Evolutionary conservation across 2,113 vertebrate genomes (phyloP), one percentile per base, ranked within the genome.

Genomic region (Cyanoderma ruficeps): DNA sequence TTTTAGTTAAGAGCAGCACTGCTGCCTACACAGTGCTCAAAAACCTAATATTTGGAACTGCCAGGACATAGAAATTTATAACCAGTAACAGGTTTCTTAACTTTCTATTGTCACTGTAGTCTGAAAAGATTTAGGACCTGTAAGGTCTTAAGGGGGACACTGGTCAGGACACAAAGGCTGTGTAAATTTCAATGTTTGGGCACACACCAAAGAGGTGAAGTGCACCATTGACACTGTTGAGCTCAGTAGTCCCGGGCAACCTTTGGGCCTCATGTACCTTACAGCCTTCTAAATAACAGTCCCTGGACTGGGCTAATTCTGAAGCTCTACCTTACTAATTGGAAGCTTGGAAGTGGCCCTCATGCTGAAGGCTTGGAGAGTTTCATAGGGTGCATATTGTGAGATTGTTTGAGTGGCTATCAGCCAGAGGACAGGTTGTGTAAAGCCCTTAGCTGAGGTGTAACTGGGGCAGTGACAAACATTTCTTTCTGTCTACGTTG

Each of bases 401-500:
- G 33, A 33, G 25, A 35, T 13, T 50, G 10, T 67, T n/a, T 64
- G 21, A 37, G 31, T 42, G 41, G 15, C 2, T 56, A 52, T 41
- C 10, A 52, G 8, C 11, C 82, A 35, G 18, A 86, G 35, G 15
- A 28, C 23, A 56, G 47, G 7, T 15, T 28, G 31, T 78, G 39
- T 22, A 15, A 63, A 47, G 11, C 6, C 30, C 28, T 82, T n/a
- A 35, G 23, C 2, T 80, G 35, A 90, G 37, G 30, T 42, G 35
- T 20, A n/a, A 44, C 10, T 53, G 28, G 41, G 28, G 8, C 11
- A 21, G 33, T 41, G 42, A 41, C 7, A 77, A 70, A 55, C 1
- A 24, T 23, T 39, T 71, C 4, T 13, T 84, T 55, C 46, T 41
- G 2, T 46, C 39, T 74, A 0, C 1, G 0, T 2, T 74, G 27